Percentiles rank a stretch among this genome's conserved stretches.
These are phyloP conservation scores for Calliopum simillimum DNA, from an alignment of 2,888 invertebrate genomes.

Conservation along the genomic window DNA sequence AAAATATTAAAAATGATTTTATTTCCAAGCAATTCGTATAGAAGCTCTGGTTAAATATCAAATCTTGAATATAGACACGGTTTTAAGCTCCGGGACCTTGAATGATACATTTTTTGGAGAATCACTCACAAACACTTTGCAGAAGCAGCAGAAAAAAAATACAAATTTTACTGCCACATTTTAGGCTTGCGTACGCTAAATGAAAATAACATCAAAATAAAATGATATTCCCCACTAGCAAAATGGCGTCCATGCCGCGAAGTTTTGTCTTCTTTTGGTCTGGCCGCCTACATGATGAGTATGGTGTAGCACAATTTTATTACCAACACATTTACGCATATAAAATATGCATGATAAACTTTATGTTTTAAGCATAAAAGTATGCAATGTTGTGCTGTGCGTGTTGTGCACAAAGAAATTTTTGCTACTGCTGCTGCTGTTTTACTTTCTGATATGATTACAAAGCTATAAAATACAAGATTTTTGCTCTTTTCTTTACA, in stretches of 20 bases:
- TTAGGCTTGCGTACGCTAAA: conserved; percentile 1
- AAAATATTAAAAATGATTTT: too few species aligned
- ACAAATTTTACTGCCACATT: conserved; percentile 15
- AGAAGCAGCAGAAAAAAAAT: too few species aligned
- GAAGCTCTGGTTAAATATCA: too few species aligned
- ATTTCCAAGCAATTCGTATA: too few species aligned
- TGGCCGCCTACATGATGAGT: background rate
- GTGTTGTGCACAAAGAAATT: too few species aligned
- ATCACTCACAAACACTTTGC: too few species aligned
- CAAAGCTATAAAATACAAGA: conserved; percentile 52
- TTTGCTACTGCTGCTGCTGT: background rate
- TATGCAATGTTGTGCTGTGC: conserved; percentile 23
- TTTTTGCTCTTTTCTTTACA: background rate
- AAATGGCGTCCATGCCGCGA: background rate
- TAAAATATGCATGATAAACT: conserved; percentile 62
- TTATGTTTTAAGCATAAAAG: conserved; percentile 46
- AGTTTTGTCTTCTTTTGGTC: background rate
- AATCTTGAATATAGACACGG: too few species aligned
- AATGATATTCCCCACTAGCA: too few species aligned
- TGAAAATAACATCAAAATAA: too few species aligned
- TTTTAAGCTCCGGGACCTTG: too few species aligned
- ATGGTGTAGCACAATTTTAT: conserved; percentile 49
- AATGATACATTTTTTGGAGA: too few species aligned
- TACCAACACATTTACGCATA: conserved; percentile 57
- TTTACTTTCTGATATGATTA: conserved; percentile 54